Evolutionary conservation across 2,113 vertebrate species (phyloP).

Genomic region (Hassar affinis): DNA sequence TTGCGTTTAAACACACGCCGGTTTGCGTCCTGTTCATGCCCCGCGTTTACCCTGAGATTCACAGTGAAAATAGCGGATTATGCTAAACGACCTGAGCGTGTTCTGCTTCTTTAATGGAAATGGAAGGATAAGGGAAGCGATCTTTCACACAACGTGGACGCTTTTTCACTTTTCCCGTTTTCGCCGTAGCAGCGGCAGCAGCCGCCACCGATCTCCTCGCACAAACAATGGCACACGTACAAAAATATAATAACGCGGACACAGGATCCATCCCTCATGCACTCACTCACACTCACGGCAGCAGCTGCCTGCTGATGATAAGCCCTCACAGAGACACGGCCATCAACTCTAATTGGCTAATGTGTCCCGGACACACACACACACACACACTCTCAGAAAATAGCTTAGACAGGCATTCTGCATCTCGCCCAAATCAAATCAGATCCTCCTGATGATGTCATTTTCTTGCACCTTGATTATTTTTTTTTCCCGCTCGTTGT

Average conservation of each 20-base stretch:
- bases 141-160: not conserved
- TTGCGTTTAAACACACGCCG: not conserved
- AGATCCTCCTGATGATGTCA: not conserved
- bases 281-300: slow-evolving; percentile 52
- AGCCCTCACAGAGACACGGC: slow-evolving; percentile 63
- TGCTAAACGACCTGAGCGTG: slow-evolving; percentile 52
- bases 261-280: slow-evolving; percentile 26
- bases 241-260: slow-evolving; percentile 57
- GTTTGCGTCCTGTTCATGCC: slow-evolving; percentile 50
- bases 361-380: slow-evolving; percentile 43
- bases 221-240: slow-evolving; percentile 38
- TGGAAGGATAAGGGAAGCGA: not conserved
- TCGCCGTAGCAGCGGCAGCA: too few species aligned
- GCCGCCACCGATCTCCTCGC: not conserved
- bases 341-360: slow-evolving; percentile 55
- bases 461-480: not conserved
- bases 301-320: slow-evolving; percentile 74
- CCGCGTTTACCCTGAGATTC: slow-evolving; percentile 78
- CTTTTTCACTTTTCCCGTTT: too few species aligned
- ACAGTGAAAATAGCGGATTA: slow-evolving; percentile 80
- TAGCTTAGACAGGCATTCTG: slow-evolving; percentile 15
- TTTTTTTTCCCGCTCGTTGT: not conserved
- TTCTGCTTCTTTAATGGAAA: not conserved
- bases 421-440: slow-evolving; percentile 3
- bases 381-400: not conserved